A percentile compares a stretch with the other conserved stretches of the same genome.
phyloP scores from a whole-genome alignment of 2,113 vertebrate species.

The Syngnathus typhle region DNA sequence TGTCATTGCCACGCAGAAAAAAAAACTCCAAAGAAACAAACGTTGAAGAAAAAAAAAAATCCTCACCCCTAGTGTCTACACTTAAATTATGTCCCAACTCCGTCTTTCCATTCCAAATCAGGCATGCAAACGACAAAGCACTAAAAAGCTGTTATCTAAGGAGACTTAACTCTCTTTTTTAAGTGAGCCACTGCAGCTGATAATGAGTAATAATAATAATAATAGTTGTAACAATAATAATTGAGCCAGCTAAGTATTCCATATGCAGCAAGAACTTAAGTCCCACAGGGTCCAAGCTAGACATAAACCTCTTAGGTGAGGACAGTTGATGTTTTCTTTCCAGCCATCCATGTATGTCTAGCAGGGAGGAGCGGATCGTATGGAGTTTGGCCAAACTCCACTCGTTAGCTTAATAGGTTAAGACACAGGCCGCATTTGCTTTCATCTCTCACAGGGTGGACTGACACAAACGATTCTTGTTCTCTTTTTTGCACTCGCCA shows the following conservation, averaged over 20 bases:
- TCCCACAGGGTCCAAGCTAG: not conserved
- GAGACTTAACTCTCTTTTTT: slow-evolving; percentile 16
- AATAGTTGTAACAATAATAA: slow-evolving; percentile 1
- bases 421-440: slow-evolving; percentile 70
- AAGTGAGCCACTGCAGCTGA: slow-evolving; percentile 14
- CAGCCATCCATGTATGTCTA: slow-evolving; percentile 20
- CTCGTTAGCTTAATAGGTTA: slow-evolving; percentile 60
- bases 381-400: slow-evolving; percentile 15
- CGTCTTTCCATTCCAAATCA: not conserved
- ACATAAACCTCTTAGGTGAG: slow-evolving; percentile 37
- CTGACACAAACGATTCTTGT: slow-evolving; percentile 71
- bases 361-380: not conserved
- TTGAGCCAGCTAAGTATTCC: slow-evolving; percentile 18
- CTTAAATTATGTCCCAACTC: not conserved
- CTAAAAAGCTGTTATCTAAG: slow-evolving; percentile 2
- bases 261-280: slow-evolving; percentile 10
- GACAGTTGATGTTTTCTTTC: slow-evolving; percentile 35
- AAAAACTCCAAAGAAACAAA: slow-evolving; percentile 14
- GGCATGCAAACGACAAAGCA: not conserved
- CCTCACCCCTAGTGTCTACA: slow-evolving; percentile 7
- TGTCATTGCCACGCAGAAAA: not conserved
- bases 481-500: slow-evolving; percentile 23
- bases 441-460: slow-evolving; percentile 67
- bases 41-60: slow-evolving; percentile 1
- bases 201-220: slow-evolving; percentile 11